Evolutionary conservation across 2,888 invertebrate genomes (phyloP).

Genomic region (Eristalinus aeneus): DNA sequence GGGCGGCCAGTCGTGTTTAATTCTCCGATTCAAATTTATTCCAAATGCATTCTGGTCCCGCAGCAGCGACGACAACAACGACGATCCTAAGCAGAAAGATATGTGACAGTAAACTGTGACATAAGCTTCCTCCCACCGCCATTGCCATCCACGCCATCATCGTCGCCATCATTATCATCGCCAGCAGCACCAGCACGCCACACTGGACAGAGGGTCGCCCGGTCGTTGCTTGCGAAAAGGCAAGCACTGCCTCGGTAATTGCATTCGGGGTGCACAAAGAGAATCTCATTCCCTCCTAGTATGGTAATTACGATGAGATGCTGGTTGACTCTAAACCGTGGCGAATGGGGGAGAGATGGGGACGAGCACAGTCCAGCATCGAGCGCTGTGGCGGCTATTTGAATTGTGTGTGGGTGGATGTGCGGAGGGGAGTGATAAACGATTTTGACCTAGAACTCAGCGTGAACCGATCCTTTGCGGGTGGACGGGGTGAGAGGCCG

Average conservation of each 20-base stretch:
- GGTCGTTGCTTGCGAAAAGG: conserved; percentile 6
- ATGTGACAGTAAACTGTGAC: conserved; percentile 56
- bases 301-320: conserved; percentile 54
- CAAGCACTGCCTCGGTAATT: conserved; percentile 37
- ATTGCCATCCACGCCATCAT: conserved; percentile 1
- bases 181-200: neutral
- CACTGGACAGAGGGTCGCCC: neutral
- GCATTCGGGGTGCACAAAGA: conserved; percentile 13
- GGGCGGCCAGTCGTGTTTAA: conserved; percentile 1
- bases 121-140: conserved; percentile 50
- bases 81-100: conserved; percentile 35
- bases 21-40: conserved; percentile 63
- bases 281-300: conserved; percentile 28
- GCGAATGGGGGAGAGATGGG: neutral
- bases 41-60: conserved; percentile 36
- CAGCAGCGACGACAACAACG: neutral
- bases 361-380: conserved; percentile 11
- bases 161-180: conserved; percentile 1
- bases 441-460: conserved; percentile 69
- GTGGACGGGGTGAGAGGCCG: neutral
- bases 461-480: conserved; percentile 43
- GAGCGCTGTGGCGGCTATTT: conserved; percentile 49
- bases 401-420: conserved; percentile 38
- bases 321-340: neutral
- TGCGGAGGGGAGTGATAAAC: conserved; percentile 60